Evolutionary conservation across 2,888 invertebrate species (phyloP).

Genomic region (Ennomos erosarius): DNA sequence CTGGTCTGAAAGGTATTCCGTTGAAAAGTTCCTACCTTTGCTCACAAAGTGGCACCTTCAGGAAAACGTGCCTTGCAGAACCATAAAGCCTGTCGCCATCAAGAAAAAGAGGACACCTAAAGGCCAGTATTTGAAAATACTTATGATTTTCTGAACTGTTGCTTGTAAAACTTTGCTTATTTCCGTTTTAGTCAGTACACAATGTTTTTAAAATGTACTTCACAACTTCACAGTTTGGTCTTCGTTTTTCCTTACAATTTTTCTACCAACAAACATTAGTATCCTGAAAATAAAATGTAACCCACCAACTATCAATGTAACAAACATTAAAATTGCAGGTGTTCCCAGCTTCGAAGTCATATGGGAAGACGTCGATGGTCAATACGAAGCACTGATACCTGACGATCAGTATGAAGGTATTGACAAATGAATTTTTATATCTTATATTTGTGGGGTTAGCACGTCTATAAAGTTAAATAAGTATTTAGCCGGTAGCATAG

Average conservation of each 20-base stretch:
- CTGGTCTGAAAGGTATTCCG: constrained; percentile 91
- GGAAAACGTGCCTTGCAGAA: constrained; percentile 62
- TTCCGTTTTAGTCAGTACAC: too few relatives aligned
- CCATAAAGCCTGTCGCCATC: constrained; percentile 64
- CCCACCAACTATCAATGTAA: too few relatives aligned
- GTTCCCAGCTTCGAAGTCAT: constrained; percentile 89
- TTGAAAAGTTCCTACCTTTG: constrained; percentile 91
- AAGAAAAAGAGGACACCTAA: constrained; percentile 81
- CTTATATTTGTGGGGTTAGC: too few relatives aligned
- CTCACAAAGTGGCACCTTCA: constrained; percentile 91
- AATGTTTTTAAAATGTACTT: too few relatives aligned
- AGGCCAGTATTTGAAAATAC: constrained; percentile 55
- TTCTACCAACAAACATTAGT: too few relatives aligned
- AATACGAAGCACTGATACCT: constrained; percentile 86
- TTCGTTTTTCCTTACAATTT: too few relatives aligned
- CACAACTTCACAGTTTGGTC: too few relatives aligned
- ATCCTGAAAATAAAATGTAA: too few relatives aligned
- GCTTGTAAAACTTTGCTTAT: too few relatives aligned
- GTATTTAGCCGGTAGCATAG: neutral
- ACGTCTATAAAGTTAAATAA: neutral
- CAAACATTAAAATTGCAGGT: constrained; percentile 63
- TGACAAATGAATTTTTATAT: too few relatives aligned
- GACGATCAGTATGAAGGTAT: constrained; percentile 83
- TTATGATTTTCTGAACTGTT: neutral
- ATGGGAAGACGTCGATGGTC: constrained; percentile 87